Conservation (phyloP, 2,113 vertebrate genomes). For the Columbina picui region DNA sequence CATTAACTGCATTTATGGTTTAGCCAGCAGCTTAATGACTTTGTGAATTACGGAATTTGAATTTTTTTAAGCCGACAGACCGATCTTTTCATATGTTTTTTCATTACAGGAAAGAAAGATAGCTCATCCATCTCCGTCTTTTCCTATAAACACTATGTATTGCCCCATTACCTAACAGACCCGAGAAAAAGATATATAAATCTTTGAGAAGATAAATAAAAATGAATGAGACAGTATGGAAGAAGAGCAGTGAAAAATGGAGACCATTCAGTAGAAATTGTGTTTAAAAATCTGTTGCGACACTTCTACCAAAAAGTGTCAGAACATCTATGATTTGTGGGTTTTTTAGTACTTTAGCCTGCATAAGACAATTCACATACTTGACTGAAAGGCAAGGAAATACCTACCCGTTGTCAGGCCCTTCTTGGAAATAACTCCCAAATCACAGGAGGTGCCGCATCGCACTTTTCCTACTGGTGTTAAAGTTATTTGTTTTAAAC, state of each 20-base stretch:
- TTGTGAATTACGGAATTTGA: neutral
- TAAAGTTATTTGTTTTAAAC: neutral
- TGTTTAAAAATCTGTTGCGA: neutral
- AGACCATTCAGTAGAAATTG: neutral
- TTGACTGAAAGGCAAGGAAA: neutral
- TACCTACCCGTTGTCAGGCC: neutral
- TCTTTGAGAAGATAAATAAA: neutral
- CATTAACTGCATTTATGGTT: neutral
- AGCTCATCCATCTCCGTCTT: neutral
- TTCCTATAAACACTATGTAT: neutral
- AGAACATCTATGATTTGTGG: neutral
- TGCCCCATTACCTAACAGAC: neutral
- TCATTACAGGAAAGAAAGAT: neutral
- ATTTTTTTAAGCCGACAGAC: neutral
- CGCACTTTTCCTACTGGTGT: neutral
- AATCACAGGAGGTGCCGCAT: neutral
- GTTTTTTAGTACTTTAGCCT: neutral
- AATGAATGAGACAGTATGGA: neutral
- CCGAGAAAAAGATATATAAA: neutral
- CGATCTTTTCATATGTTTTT: neutral
- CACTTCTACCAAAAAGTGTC: neutral
- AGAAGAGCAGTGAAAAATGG: neutral
- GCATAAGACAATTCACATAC: fast-evolving
- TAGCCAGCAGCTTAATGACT: neutral
- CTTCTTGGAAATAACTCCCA: neutral